Conservation (phyloP, 2,888 invertebrate genomes). For the Cheilosia soror region DNA sequence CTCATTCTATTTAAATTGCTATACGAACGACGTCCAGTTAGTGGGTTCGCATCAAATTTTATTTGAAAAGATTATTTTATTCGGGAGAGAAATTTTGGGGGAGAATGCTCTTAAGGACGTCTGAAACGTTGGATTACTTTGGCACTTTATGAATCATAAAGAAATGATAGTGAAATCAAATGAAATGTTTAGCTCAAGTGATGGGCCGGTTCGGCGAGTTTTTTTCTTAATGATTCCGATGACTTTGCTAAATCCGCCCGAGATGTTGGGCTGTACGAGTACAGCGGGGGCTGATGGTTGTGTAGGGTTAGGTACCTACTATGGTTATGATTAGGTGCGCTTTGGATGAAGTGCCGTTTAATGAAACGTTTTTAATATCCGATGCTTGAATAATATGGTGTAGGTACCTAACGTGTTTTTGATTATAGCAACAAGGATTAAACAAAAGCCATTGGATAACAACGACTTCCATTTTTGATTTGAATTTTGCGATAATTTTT, state of each 20-base stretch:
- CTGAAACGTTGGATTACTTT: slow-evolving; percentile 52
- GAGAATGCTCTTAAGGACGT: slow-evolving; percentile 37
- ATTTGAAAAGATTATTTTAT: slow-evolving; percentile 63
- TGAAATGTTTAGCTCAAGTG: slow-evolving; percentile 26
- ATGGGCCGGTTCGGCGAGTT: slow-evolving; percentile 7
- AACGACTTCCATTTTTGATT: no score
- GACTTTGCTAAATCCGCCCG: slow-evolving; percentile 35
- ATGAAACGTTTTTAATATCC: not conserved
- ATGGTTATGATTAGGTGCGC: not conserved
- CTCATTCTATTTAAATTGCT: slow-evolving; percentile 25
- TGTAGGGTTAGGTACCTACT: not conserved
- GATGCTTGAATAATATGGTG: not conserved
- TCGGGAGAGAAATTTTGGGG: not conserved
- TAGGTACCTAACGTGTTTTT: not conserved
- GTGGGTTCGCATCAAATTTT: slow-evolving; percentile 54
- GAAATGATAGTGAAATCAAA: slow-evolving; percentile 35
- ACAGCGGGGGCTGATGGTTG: not conserved
- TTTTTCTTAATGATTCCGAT: slow-evolving; percentile 35
- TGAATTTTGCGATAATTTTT: no score
- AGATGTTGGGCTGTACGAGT: slow-evolving; percentile 16
- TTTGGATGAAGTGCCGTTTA: slow-evolving; percentile 1
- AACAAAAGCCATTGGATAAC: no score
- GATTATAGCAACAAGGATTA: not conserved
- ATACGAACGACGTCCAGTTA: slow-evolving; percentile 28
- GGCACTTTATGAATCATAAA: slow-evolving; percentile 67